Base-by-base conservation (phyloP, 2,888 invertebrate species). In the Druceiella hillmani region DNA sequence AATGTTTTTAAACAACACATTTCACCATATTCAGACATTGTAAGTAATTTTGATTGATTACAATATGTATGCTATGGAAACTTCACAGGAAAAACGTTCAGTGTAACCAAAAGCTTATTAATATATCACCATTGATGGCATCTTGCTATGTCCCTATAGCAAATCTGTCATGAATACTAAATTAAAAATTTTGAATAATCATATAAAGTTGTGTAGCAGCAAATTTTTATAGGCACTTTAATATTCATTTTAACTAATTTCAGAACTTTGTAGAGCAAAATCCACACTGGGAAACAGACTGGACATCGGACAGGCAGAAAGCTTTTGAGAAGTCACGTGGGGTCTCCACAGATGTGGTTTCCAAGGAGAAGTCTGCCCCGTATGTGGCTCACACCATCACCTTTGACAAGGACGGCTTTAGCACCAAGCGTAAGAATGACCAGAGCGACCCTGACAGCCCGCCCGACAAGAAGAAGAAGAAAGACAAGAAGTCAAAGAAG, bases 211-310 rank as follows among this genome's bases (percentile, higher is more conserved):
- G n/a, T n/a, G 22, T 10, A 27, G 7, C 27, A 4, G 3, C 29
- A 20, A 16, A 45, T 16, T 7, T 28, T 2, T 15, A 26, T 25
- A 13, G 16, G n/a, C 25, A 27, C 13, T 11, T 7, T 34, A 34
- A 10, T 16, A 9, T 9, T 33, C 14, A 20, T 13, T 25, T 24
- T 14, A 4, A 22, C 26, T 38, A 34, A 46, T 58, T 59, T 15
- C 56, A 90, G 89, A 79, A 79, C 54, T 89, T 86, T 55, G 79
- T 87, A 11, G 83, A 84, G 44, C 83, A 87, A 58, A 88, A 88
- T 64, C 87, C 89, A 0, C 85, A 87, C 52, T 90, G 88, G 83
- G 90, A 91, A 59, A 81, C 82, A 1, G 87, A 88, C 54, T 90
- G 89, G 88, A 74, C 86, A 66, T 81, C 81, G 5, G 88, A 88